These are phyloP conservation scores for Vollenhovia emeryi DNA, from an alignment of 1,140 invertebrate genomes.

Conservation along the genomic window DNA sequence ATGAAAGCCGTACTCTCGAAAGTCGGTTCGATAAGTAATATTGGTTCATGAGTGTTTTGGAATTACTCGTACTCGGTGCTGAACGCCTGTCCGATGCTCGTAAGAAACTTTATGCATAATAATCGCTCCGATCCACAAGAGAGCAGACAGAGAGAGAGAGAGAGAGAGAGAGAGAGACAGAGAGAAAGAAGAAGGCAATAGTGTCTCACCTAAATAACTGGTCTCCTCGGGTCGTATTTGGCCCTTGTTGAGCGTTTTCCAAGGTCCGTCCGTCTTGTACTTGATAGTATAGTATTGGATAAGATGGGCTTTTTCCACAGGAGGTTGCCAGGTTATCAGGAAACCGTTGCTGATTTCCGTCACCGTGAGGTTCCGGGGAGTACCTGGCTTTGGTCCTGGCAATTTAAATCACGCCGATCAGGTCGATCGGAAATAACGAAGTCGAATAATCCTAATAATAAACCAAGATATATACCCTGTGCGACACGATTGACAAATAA, in stretches of 20 bases:
- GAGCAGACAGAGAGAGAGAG: neutral
- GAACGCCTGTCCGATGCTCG: conserved; percentile 32
- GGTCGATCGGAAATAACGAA: neutral
- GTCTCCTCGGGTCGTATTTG: conserved; percentile 95
- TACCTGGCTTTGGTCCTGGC: conserved; percentile 94
- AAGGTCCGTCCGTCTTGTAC: conserved; percentile 94
- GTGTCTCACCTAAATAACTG: conserved; percentile 91
- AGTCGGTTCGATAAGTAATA: conserved; percentile 24
- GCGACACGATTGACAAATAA: neutral
- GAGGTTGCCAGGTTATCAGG: conserved; percentile 94
- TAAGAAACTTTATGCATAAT: conserved; percentile 28
- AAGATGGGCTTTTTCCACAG: conserved; percentile 91
- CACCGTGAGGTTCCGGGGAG: conserved; percentile 94
- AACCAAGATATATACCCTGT: neutral
- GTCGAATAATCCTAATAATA: neutral
- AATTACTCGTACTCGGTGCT: conserved; percentile 32
- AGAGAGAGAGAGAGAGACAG: neutral
- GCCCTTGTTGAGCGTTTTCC: conserved; percentile 94
- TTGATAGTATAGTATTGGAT: conserved; percentile 97
- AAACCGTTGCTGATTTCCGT: conserved; percentile 94
- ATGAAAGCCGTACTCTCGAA: conserved; percentile 38
- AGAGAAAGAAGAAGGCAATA: neutral
- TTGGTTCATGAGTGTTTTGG: neutral
- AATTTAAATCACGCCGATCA: conserved; percentile 50
- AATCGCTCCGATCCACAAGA: conserved; percentile 7